These are phyloP conservation scores for Arenaria interpres DNA, from an alignment of 2,113 vertebrate species.

Conservation along the genomic window DNA sequence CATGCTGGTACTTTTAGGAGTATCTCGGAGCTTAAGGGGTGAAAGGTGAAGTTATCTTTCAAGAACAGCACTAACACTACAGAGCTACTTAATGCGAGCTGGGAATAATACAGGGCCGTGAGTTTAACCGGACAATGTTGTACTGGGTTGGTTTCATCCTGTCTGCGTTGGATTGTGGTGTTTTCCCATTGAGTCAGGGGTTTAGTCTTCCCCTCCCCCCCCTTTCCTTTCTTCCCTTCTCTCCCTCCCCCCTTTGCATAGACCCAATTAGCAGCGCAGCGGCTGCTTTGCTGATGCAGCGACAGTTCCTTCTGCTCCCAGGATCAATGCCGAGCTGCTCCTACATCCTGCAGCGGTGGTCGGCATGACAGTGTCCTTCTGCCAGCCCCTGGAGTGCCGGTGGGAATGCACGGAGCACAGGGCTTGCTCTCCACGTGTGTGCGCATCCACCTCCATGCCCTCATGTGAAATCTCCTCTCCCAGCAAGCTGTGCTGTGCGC, in stretches of 20 bases:
- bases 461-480: neutral
- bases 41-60: slow-evolving; percentile 67
- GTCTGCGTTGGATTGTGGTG: neutral
- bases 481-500: neutral
- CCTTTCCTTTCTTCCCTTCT: neutral
- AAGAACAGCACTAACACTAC: slow-evolving; percentile 53
- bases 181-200: slow-evolving; percentile 1
- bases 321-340: neutral
- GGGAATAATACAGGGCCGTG: slow-evolving; percentile 33
- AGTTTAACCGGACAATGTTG: slow-evolving; percentile 48
- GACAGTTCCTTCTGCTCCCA: neutral
- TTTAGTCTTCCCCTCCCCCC: neutral
- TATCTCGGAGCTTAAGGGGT: slow-evolving; percentile 51
- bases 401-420: neutral
- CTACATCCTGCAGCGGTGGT: neutral
- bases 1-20: slow-evolving; percentile 55
- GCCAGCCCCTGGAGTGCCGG: neutral
- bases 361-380: neutral
- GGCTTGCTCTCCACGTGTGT: accelerated
- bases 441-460: accelerated
- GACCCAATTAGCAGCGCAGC: neutral
- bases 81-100: slow-evolving; percentile 40
- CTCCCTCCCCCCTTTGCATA: neutral
- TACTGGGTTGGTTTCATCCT: slow-evolving; percentile 48
- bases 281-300: neutral